These are phyloP conservation scores for Cherax destructor DNA, from an alignment of 1,140 invertebrate species.

Conservation along the genomic window DNA sequence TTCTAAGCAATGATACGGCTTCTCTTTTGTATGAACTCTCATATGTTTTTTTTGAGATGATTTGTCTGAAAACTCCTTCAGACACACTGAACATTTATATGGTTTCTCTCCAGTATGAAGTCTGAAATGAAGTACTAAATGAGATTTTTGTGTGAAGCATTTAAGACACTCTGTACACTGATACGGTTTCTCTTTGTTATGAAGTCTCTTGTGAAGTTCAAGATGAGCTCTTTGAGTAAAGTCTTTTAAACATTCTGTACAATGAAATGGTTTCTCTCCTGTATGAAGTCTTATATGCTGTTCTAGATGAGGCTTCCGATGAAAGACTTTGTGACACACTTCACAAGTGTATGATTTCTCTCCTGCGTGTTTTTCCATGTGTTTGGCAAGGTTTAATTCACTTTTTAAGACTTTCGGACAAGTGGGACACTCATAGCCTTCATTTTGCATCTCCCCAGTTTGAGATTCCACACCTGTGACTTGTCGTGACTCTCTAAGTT, in stretches of 20 bases:
- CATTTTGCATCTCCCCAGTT: neutral
- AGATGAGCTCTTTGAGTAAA: neutral
- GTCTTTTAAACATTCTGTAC: neutral
- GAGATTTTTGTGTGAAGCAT: neutral
- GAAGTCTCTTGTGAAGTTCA: neutral
- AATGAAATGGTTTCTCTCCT: neutral
- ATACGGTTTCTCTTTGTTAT: neutral
- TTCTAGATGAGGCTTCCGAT: neutral
- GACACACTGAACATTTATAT: conserved; percentile 4
- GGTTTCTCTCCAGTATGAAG: neutral
- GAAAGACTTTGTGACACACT: neutral
- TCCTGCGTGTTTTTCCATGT: neutral
- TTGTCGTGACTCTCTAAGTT: neutral
- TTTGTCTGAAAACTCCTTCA: neutral
- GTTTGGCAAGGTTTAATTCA: neutral
- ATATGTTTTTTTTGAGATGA: neutral
- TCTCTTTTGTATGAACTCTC: neutral
- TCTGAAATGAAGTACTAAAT: neutral
- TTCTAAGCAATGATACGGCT: too few relatives aligned
- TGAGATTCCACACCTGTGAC: neutral
- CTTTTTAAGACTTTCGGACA: neutral
- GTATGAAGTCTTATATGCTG: neutral
- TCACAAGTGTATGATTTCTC: neutral
- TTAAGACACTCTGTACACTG: neutral
- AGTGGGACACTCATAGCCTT: neutral